phyloP scores from a whole-genome alignment of 2,888 invertebrate genomes.

The Agrenia bidenticulata region DNA sequence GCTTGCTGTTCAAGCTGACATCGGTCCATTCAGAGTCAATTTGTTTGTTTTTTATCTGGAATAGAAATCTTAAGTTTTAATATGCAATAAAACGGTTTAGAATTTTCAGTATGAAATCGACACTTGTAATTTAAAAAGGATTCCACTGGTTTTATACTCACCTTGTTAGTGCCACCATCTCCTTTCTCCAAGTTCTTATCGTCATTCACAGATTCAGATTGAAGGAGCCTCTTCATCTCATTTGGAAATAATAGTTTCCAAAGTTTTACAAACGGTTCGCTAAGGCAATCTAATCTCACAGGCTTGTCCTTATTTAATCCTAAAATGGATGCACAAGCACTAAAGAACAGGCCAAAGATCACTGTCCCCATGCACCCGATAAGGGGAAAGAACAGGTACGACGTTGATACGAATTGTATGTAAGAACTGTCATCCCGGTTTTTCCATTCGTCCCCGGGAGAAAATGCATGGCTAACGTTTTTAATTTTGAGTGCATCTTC shows the following conservation, averaged over 20 bases:
- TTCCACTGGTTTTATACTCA: too few species aligned
- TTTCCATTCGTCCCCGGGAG: constrained; percentile 34
- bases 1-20: too few species aligned
- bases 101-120: too few species aligned
- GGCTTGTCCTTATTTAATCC: constrained; percentile 29
- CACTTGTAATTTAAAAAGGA: too few species aligned
- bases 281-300: constrained; percentile 28
- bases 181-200: too few species aligned
- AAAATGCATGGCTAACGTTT: constrained; percentile 21
- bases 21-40: too few species aligned
- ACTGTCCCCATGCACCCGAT: constrained; percentile 30
- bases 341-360: constrained; percentile 36
- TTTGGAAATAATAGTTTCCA: constrained; percentile 31
- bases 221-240: constrained; percentile 17
- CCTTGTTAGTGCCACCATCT: too few species aligned
- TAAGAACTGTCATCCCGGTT: constrained; percentile 22
- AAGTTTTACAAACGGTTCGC: constrained; percentile 18
- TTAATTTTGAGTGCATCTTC: background rate
- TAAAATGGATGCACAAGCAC: constrained; percentile 13
- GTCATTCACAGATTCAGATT: too few species aligned
- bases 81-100: too few species aligned
- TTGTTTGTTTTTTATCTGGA: too few species aligned
- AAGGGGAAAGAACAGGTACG: constrained; percentile 33
- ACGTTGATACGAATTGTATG: constrained; percentile 35
- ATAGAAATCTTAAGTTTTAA: too few species aligned